A percentile compares a stretch with the other conserved stretches of the same genome.
Conservation (phyloP, 2,797 vertebrate genomes). For the Gastrophryne carolinensis region DNA sequence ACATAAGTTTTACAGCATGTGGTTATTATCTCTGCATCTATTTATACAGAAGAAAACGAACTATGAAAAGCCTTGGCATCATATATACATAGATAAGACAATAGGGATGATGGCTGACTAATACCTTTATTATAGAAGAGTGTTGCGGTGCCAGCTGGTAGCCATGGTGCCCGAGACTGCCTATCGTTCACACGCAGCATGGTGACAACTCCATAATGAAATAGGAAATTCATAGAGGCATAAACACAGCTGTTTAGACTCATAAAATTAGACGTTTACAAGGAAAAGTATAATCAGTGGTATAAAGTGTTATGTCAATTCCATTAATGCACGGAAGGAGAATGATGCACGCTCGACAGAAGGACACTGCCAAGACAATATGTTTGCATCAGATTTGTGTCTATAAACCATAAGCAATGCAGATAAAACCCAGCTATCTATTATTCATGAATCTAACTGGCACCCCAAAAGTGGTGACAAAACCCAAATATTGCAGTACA, state of each 20-base stretch:
- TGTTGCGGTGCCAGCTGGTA: constrained; percentile 56
- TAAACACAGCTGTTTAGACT: constrained; percentile 65
- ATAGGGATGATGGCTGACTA: constrained; percentile 45
- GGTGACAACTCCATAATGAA: constrained; percentile 62
- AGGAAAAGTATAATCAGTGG: constrained; percentile 63
- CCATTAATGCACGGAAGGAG: constrained; percentile 65
- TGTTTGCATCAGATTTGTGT: constrained; percentile 57
- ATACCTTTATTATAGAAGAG: constrained; percentile 52
- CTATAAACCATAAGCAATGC: constrained; percentile 53
- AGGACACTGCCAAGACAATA: constrained; percentile 56
- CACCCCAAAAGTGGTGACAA: constrained; percentile 43
- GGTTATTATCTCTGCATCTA: neutral
- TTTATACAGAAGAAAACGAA: neutral
- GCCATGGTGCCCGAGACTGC: constrained; percentile 44
- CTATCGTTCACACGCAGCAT: constrained; percentile 50
- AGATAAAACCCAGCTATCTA: constrained; percentile 58
- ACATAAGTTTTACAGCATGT: too few species aligned
- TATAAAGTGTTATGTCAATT: constrained; percentile 66
- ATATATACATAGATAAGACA: neutral
- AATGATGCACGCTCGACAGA: constrained; percentile 58
- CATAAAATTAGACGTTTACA: constrained; percentile 63
- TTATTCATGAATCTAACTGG: constrained; percentile 67
- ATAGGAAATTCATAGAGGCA: constrained; percentile 57
- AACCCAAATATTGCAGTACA: constrained; percentile 45
- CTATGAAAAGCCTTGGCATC: neutral